Percentiles rank a stretch among this genome's conserved stretches.
phyloP scores from a whole-genome alignment of 2,888 invertebrate species.

The Ophioninae sp. region DNA sequence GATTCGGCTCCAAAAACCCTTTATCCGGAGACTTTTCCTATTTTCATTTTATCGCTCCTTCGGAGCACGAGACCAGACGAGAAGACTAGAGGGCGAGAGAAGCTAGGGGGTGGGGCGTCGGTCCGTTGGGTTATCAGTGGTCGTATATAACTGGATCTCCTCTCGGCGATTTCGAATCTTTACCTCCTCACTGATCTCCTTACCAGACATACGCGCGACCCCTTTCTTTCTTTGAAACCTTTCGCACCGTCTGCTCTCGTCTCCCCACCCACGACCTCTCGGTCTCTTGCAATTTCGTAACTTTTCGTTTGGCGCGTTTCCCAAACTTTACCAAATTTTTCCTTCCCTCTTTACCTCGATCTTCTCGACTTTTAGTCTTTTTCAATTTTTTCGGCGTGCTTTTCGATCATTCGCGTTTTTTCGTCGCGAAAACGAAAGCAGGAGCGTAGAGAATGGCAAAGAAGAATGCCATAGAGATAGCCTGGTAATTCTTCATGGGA shows the following conservation, averaged over 20 bases:
- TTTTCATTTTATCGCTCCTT: constrained; percentile 56
- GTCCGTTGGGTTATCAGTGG: constrained; percentile 59
- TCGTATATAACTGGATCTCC: constrained; percentile 60
- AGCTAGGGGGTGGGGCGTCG: constrained; percentile 3
- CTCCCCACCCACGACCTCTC: neutral
- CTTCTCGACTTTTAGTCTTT: neutral
- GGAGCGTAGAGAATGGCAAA: neutral
- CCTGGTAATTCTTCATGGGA: constrained; percentile 22
- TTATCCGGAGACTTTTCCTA: constrained; percentile 41
- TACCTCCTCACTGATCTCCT: constrained; percentile 41
- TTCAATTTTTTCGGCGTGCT: constrained; percentile 29
- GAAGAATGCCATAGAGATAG: neutral
- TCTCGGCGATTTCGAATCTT: constrained; percentile 58
- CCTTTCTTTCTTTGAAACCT: constrained; percentile 22
- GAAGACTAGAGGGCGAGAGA: constrained; percentile 29
- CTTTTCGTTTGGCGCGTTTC: constrained; percentile 46
- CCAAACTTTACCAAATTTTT: constrained; percentile 48
- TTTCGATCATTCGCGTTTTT: constrained; percentile 29
- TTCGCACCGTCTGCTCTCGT: constrained; percentile 11
- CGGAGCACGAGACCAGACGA: constrained; percentile 27
- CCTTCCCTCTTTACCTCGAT: constrained; percentile 2
- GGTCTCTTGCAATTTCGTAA: constrained; percentile 44
- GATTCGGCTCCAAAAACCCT: constrained; percentile 14
- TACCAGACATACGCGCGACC: constrained; percentile 18
- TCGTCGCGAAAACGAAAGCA: neutral